Evolutionary conservation across 2,888 invertebrate species (phyloP), one percentile per base, ranked within the genome.

Genomic region (Halocaridina rubra): DNA sequence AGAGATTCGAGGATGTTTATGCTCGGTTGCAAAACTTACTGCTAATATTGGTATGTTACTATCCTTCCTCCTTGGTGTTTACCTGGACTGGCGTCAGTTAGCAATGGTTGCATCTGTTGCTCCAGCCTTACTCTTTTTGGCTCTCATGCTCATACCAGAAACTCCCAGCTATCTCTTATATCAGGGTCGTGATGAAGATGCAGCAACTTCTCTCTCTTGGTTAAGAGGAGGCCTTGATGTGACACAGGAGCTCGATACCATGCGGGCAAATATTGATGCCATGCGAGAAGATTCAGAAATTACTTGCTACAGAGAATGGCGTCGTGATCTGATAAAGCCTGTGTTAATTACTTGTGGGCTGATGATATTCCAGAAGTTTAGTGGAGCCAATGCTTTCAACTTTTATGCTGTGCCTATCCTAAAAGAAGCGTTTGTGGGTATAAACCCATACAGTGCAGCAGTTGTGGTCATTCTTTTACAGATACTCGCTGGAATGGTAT

Each of bases 381-480:
- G 95, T 59, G 96, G 96, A 10, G 96, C 95, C 39, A 95, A 96
- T 89, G 95, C 96, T 67, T 96, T 96, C 90, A 95, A 94, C 88
- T 96, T 95, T 90, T 96, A 96, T 91, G 95, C 96, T 69, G 96
- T 96, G 10, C 94, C 95, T 79, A 97, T 97, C 89, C 96, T 97
- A 91, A 93, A 95, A 88, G 94, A 95, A 91, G 96, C 97, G 27
- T 95, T 95, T 88, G 94, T 94, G 33, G 94, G 94, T 8, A 94
- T 96, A 92, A 95, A 96, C 90, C 95, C 96, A 3, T 95, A 96
- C 89, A 94, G 94, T 69, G 96, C 96, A 2, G 96, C 97, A 0
- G 95, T 93, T 69, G 90, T 92, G 57, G 92, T 93, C 0, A 93
- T 93, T 0, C 90, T 91, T 10, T 92, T 93, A 7, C 93, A 94